These are phyloP conservation scores for Meloidogyne floridensis DNA, from an alignment of 1,140 invertebrate genomes.

Conservation along the genomic window DNA sequence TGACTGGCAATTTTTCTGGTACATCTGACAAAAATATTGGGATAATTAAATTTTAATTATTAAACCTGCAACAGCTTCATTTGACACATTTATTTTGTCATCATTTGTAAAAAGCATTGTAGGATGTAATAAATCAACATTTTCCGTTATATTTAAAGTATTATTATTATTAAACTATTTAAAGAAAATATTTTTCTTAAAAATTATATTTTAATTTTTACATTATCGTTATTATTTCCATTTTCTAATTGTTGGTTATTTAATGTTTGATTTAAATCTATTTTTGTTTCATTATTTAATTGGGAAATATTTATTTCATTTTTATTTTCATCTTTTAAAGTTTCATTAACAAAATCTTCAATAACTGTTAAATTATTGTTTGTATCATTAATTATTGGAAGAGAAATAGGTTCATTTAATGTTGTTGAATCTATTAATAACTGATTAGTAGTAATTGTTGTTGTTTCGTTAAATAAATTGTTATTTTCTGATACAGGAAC, in stretches of 20 bases:
- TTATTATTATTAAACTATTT: not conserved
- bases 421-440: not conserved
- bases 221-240: not conserved
- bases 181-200: not conserved
- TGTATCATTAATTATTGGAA: not conserved
- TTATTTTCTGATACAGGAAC: not conserved
- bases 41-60: not conserved
- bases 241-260: not conserved
- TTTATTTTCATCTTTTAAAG: not conserved
- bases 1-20: not conserved
- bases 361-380: not conserved
- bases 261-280: constrained; percentile 5
- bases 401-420: not conserved
- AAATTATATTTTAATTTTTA: no score
- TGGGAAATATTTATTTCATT: not conserved
- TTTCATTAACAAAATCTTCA: not conserved
- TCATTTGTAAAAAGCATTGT: not conserved
- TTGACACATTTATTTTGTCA: not conserved
- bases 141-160: not conserved
- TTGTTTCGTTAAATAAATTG: not conserved
- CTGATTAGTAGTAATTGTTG: not conserved
- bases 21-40: not conserved
- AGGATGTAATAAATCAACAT: not conserved
- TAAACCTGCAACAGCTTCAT: not conserved
- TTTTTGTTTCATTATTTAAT: constrained; percentile 4